Percentiles rank a stretch among this genome's conserved stretches.
These are phyloP conservation scores for Ostrea edulis DNA, from an alignment of 1,140 invertebrate genomes.

Conservation along the genomic window DNA sequence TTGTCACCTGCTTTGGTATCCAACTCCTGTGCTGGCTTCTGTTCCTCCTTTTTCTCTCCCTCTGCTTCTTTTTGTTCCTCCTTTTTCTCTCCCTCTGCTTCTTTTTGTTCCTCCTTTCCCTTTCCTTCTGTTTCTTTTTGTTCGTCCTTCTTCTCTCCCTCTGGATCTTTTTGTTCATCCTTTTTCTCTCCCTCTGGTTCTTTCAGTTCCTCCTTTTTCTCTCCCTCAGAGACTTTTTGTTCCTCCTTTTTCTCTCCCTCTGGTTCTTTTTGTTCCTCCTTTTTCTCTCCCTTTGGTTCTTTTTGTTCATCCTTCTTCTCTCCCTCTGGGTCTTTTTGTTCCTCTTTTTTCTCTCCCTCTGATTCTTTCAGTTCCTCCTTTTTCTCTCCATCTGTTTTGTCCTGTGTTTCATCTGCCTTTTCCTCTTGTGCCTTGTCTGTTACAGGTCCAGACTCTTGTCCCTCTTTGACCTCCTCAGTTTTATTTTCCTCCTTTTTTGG, in stretches of 20 bases:
- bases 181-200: too few species aligned
- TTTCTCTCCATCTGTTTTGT: conserved; percentile 17
- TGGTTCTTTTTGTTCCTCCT: conserved; percentile 30
- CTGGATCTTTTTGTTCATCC: neutral
- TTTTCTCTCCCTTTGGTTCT: conserved; percentile 27
- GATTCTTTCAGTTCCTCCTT: conserved; percentile 16
- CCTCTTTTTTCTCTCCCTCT: neutral
- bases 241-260: conserved; percentile 39
- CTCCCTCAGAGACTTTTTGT: neutral
- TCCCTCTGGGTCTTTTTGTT: neutral
- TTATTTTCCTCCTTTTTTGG: conserved; percentile 9
- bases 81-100: conserved; percentile 40
- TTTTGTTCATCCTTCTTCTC: conserved; percentile 36
- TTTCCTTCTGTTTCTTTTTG: conserved; percentile 8
- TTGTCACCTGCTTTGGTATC: conserved; percentile 30
- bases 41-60: too few species aligned
- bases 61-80: too few species aligned
- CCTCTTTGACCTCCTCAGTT: neutral
- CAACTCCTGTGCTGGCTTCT: conserved; percentile 27
- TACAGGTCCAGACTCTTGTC: neutral
- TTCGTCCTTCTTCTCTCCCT: conserved; percentile 16
- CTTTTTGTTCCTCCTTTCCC: conserved; percentile 42
- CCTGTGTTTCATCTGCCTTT: conserved; percentile 14
- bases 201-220: conserved; percentile 12
- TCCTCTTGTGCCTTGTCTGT: neutral